These are phyloP conservation scores for Gymnogyps californianus DNA, from an alignment of 2,113 vertebrate species.

Conservation along the genomic window DNA sequence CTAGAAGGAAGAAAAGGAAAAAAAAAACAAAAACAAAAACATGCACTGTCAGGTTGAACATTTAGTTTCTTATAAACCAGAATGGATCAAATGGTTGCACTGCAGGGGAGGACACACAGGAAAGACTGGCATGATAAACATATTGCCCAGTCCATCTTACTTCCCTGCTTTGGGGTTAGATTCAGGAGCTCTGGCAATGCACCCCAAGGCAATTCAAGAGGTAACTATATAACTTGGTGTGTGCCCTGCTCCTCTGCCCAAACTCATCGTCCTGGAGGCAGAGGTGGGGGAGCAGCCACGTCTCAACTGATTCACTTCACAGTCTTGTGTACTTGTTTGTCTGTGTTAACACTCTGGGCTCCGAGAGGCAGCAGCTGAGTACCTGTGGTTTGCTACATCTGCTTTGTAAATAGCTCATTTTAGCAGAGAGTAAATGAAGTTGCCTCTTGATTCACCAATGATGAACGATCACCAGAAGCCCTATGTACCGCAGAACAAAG, in stretches of 20 bases:
- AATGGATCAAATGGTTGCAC: not conserved
- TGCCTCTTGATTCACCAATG: not conserved
- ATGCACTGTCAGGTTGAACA: not conserved
- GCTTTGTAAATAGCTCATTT: not conserved
- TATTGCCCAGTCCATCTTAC: not conserved
- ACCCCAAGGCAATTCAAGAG: not conserved
- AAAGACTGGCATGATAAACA: not conserved
- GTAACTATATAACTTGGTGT: not conserved
- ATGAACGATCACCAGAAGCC: rapidly evolving
- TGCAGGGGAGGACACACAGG: rapidly evolving
- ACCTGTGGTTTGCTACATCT: not conserved
- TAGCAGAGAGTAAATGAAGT: not conserved
- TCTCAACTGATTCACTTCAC: not conserved
- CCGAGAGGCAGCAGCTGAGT: not conserved
- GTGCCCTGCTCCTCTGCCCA: not conserved
- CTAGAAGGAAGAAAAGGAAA: not conserved
- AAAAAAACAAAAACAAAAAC: not conserved
- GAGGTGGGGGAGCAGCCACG: rapidly evolving
- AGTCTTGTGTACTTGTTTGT: too few relatives aligned
- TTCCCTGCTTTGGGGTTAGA: not conserved
- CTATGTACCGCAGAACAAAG: rapidly evolving
- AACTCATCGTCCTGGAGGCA: not conserved
- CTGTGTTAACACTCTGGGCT: not conserved
- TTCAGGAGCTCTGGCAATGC: not conserved
- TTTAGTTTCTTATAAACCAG: not conserved